These are phyloP conservation scores for Oenanthe melanoleuca DNA, from an alignment of 2,113 vertebrate genomes.

Conservation along the genomic window DNA sequence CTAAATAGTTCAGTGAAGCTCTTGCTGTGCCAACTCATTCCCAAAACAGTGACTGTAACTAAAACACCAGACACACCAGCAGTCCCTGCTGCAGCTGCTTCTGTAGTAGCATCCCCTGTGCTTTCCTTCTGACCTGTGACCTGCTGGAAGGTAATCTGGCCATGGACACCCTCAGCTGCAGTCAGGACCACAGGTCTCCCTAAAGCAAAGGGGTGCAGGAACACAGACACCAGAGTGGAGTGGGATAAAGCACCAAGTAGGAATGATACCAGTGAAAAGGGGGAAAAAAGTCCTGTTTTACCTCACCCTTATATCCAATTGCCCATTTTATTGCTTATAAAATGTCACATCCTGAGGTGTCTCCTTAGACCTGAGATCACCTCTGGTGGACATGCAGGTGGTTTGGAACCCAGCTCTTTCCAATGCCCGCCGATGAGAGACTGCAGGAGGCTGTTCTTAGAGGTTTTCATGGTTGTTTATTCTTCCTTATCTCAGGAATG, in stretches of 20 bases:
- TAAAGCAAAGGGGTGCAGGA: neutral
- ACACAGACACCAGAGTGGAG: neutral
- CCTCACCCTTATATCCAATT: neutral
- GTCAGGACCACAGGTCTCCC: neutral
- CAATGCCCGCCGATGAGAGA: no score
- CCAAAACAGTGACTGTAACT: neutral
- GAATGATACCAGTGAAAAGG: neutral
- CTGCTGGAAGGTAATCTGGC: neutral
- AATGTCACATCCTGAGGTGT: no score
- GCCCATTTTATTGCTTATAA: neutral
- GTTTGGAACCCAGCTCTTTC: no score
- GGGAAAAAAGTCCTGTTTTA: neutral
- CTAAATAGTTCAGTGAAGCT: neutral
- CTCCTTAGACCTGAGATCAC: no score
- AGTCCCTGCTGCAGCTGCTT: neutral
- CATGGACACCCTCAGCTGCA: neutral
- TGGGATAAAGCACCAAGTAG: neutral
- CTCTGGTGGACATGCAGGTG: no score
- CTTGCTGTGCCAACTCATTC: neutral
- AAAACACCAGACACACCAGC: fast-evolving
- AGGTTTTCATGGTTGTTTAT: no score
- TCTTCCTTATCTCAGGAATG: no score
- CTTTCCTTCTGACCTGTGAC: neutral
- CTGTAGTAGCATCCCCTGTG: neutral
- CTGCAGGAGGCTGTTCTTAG: no score